phyloP scores from a whole-genome alignment of 2,888 invertebrate species.

The Arrhopalites spinosus region DNA sequence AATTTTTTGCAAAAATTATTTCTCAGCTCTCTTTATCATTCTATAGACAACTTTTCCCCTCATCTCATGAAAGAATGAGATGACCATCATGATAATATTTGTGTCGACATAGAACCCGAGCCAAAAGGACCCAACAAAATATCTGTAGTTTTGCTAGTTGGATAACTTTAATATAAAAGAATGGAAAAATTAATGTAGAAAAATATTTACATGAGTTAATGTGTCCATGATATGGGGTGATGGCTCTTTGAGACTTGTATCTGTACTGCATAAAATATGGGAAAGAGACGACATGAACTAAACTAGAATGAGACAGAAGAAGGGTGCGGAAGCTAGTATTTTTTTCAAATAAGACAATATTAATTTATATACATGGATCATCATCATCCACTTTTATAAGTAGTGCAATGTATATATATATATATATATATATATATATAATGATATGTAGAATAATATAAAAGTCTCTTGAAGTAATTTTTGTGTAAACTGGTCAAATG shows the following conservation, averaged over 20 bases:
- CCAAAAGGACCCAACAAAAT: no score
- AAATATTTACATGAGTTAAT: neutral
- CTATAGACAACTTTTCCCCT: no score
- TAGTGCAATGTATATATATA: neutral
- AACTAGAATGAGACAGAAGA: constrained; percentile 23
- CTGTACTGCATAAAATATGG: neutral
- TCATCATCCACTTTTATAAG: neutral
- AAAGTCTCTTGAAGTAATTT: constrained; percentile 21
- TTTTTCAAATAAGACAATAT: constrained; percentile 27
- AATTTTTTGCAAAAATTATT: no score
- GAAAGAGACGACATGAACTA: neutral
- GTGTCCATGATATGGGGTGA: constrained; percentile 1
- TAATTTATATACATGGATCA: constrained; percentile 2
- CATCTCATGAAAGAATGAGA: neutral
- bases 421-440: neutral
- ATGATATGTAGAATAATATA: neutral
- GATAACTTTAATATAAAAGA: no score
- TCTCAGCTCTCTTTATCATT: no score
- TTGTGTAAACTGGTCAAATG: constrained; percentile 34
- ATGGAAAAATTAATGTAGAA: no score
- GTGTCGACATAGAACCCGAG: neutral
- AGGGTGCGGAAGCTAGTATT: constrained; percentile 41
- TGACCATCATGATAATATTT: constrained; percentile 7
- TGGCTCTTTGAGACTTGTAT: neutral
- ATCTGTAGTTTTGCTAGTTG: no score